These are phyloP conservation scores for Dipodomys spectabilis DNA, from an alignment of 2,113 vertebrate species.

Conservation along the genomic window DNA sequence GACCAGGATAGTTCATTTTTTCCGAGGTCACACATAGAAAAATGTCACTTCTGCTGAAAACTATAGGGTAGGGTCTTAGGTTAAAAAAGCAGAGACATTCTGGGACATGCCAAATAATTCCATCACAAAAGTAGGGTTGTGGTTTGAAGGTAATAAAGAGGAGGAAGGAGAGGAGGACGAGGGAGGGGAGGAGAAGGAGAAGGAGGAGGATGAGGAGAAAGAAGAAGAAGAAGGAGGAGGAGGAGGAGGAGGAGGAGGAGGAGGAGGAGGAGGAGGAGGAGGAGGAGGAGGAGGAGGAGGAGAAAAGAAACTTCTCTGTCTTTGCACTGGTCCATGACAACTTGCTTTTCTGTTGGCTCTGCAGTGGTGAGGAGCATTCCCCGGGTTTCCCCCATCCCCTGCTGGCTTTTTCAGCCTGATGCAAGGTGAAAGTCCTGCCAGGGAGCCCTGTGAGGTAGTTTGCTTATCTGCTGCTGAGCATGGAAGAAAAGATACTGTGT, in stretches of 20 bases:
- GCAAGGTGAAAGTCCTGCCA: constrained; percentile 14
- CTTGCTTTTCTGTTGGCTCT: constrained; percentile 20
- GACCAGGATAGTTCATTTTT: background rate
- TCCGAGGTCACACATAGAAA: background rate
- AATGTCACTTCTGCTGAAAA: background rate
- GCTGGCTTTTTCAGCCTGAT: background rate
- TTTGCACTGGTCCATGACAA: background rate
- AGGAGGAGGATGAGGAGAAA: background rate
- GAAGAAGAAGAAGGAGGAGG: background rate
- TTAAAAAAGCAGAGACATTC: background rate
- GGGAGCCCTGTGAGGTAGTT: constrained; percentile 26
- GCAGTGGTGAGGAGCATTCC: background rate
- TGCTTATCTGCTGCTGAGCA: constrained; percentile 51
- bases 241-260: too few relatives aligned
- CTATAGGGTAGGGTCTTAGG: background rate
- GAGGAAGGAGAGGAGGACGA: too few relatives aligned
- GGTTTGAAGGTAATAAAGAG: background rate
- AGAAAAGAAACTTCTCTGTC: background rate
- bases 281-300: background rate
- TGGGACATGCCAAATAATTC: constrained; percentile 13
- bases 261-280: background rate
- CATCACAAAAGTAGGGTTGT: constrained; percentile 34
- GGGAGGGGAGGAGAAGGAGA: background rate
- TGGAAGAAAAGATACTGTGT: constrained; percentile 59
- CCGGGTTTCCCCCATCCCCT: background rate